A percentile compares a stretch with the other conserved stretches of the same genome.
Conservation (phyloP, 2,888 invertebrate species). For the Coenonympha arcania region DNA sequence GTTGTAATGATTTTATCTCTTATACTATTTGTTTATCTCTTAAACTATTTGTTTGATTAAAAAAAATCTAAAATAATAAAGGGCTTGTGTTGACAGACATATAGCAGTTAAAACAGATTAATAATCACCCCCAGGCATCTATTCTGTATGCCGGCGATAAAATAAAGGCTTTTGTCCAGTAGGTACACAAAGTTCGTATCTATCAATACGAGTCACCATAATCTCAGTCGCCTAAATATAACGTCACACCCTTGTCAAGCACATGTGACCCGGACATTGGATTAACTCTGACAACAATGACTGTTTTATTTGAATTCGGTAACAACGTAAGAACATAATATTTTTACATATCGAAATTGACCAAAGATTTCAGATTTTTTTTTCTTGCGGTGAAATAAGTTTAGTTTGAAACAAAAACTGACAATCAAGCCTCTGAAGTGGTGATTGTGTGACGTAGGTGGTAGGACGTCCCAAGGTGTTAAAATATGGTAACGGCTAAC, state of each 20-base stretch:
- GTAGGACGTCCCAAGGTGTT: too few species aligned
- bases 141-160: neutral
- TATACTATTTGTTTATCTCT: too few species aligned
- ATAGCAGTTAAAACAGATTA: too few species aligned
- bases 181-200: conserved; percentile 6
- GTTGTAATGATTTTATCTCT: too few species aligned
- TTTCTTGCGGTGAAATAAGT: too few species aligned
- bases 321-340: neutral
- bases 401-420: too few species aligned
- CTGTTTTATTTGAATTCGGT: conserved; percentile 18
- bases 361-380: neutral
- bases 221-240: conserved; percentile 11
- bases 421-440: too few species aligned
- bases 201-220: conserved; percentile 14
- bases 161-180: conserved; percentile 5
- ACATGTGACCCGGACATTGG: conserved; percentile 14
- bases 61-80: too few species aligned
- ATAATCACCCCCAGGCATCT: neutral
- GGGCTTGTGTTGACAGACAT: too few species aligned
- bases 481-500: too few species aligned
- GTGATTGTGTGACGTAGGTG: too few species aligned
- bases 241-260: conserved; percentile 25
- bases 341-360: neutral
- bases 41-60: too few species aligned
- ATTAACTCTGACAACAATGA: conserved; percentile 21